Evolutionary conservation across 2,113 vertebrate species (phyloP), one percentile per base, ranked within the genome.

Genomic region (Agelaius tricolor): DNA sequence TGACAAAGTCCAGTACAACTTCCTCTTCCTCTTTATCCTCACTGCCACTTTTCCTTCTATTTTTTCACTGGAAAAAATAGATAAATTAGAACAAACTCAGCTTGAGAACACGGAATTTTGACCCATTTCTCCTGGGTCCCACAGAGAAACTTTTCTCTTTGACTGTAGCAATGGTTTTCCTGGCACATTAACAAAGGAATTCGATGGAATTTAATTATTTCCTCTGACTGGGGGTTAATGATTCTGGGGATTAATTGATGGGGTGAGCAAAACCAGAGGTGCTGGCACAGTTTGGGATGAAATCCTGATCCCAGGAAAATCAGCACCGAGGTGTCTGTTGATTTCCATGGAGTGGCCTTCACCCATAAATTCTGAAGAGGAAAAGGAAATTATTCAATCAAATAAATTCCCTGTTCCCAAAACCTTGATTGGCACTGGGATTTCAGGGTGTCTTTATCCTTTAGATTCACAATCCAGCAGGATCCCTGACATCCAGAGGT

Each of bases 171-270:
- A 3, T 7, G 35, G 12, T 67, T 89, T 73, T 52, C 46, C 51
- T 44, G 28, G 51, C 35, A 35, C 7, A 1, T 57, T 46, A 62
- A 20, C 1, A 3, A 2, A 19, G 30, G 69, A 22, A 33, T 74
- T 24, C 17, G 3, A 7, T 20, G 43, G 27, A 9, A 54, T 84
- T 84, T 82, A 12, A 46, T 84, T 30, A 13, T 73, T 84, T 37
- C 52, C n/a, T 49, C 22, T 2, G 12, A 2, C 3, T 13, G 17
- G 46, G 22, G 11, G 55, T 89, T 71, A n/a, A 44, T 15, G 16
- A 47, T 47, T 61, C 62, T 8, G 18, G 52, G 18, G 58, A 66
- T 13, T 63, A 30, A 15, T 0, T 0, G 10, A 3, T 3, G 5
- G 39, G 9, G 7, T 16, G 26, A 35, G 44, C 19, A 35, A 33